Evolutionary conservation across 2,888 invertebrate species (phyloP), one percentile per base, ranked within the genome.

Genomic region (Ochlodes sylvanus): DNA sequence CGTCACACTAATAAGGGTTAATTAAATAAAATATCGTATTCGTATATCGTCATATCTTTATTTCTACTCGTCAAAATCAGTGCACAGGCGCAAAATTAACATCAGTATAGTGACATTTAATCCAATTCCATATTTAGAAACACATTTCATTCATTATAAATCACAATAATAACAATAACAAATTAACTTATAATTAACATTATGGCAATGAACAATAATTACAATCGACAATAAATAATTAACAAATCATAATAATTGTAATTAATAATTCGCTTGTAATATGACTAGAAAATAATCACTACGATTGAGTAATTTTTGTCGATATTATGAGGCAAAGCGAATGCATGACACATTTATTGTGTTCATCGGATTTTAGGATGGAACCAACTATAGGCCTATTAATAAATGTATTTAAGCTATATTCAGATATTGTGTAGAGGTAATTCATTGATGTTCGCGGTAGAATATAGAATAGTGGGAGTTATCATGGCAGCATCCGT

Each of bases 21-120:
- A 6, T 7, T 47, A 65, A 67, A 67, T 47, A 72, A 70, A 68
- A 62, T 7, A 41, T 52, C 7, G 12, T 15, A n/a, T 14, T 66
- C 52, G n/a, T n/a, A n/a, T 7, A 34, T 66, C 61, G 57, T 64
- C 65, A 52, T 69, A 61, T 70, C 50, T 71, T 69, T 62, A 69
- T 68, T 69, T 56, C 64, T 71, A 67, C 67, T 67, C 61, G 61
- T 67, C 52, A 68, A 69, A 73, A 70, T 73, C 72, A 71, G 70
- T 70, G 70, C 70, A 63, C 67, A 70, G 67, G 67, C 67, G 67
- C 61, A 44, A 67, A 61, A 55, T 3, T 41, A 34, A 62, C 44
- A 55, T 32, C 27, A 62, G 44, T 60, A 55, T 67, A 47, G 42
- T 67, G 67, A 61, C 19, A 55, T 67, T 32, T 1, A 50, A 32